A percentile compares a stretch with the other conserved stretches of the same genome.
Evolutionary conservation across 2,113 vertebrate species (phyloP).

Genomic region (Notechis scutatus): DNA sequence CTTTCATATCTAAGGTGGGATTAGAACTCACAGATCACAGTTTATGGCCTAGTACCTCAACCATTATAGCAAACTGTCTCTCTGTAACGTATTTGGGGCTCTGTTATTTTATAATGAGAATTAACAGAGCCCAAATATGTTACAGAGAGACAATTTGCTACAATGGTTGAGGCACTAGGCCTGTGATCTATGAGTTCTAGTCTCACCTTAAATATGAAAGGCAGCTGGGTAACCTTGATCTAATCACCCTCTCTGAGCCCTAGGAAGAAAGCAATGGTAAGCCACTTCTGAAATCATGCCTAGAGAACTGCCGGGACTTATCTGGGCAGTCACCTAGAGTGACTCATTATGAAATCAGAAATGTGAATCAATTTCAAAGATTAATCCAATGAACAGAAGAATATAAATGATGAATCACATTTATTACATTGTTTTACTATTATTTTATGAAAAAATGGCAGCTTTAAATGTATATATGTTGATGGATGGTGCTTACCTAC

Average conservation of each 20-base stretch:
- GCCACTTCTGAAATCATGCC: too few species aligned
- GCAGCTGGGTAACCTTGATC: too few species aligned
- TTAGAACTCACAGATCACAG: background rate
- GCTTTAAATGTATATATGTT: background rate
- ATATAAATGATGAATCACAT: background rate
- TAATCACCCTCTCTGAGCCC: too few species aligned
- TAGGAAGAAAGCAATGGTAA: too few species aligned
- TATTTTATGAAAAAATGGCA: background rate
- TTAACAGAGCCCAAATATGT: too few species aligned
- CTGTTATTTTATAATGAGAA: background rate
- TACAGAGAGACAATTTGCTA: too few species aligned
- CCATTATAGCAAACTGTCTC: background rate
- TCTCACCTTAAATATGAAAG: too few species aligned
- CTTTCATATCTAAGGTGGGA: background rate
- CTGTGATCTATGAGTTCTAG: too few species aligned
- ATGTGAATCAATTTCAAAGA: background rate
- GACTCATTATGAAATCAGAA: background rate
- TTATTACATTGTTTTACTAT: background rate
- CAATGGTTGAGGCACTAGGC: too few species aligned
- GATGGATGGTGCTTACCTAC: background rate
- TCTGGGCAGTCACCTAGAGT: too few species aligned
- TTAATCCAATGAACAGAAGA: background rate
- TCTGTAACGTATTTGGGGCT: background rate
- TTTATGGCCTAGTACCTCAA: background rate
- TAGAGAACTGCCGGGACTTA: too few species aligned